A percentile compares a stretch with the other conserved stretches of the same genome.
Evolutionary conservation across 2,113 vertebrate genomes (phyloP).

Genomic region (Martes martes): DNA sequence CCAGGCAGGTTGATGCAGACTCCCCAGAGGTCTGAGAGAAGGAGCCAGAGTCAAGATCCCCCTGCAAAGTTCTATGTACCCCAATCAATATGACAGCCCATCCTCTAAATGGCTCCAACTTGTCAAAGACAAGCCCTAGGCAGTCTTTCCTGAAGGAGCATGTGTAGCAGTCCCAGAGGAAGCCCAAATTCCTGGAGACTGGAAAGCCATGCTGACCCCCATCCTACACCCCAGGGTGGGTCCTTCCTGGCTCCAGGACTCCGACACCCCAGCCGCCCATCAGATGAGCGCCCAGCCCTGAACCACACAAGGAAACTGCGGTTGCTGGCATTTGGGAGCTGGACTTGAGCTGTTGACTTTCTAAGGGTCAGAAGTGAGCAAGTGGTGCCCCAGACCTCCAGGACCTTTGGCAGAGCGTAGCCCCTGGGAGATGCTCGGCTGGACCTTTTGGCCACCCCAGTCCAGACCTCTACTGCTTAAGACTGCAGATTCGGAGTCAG

Average conservation of each 20-base stretch:
- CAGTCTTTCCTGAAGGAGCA: not conserved
- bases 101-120: not conserved
- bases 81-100: not conserved
- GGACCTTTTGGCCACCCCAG: not conserved
- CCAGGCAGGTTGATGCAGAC: not conserved
- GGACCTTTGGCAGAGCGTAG: not conserved
- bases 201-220: not conserved
- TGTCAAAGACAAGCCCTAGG: not conserved
- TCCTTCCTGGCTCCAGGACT: not conserved
- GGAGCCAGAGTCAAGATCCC: not conserved
- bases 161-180: not conserved
- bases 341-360: not conserved
- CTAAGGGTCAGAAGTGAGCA: not conserved
- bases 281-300: not conserved
- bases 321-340: not conserved
- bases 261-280: not conserved
- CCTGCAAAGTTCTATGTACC: not conserved
- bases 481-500: not conserved
- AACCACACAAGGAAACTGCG: not conserved
- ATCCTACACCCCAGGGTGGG: not conserved
- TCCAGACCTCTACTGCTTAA: not conserved
- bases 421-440: too few species aligned
- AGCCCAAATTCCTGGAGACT: not conserved
- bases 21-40: not conserved
- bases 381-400: not conserved